Base-by-base conservation (phyloP, 1,140 invertebrate species). In the Ooceraea biroi region DNA sequence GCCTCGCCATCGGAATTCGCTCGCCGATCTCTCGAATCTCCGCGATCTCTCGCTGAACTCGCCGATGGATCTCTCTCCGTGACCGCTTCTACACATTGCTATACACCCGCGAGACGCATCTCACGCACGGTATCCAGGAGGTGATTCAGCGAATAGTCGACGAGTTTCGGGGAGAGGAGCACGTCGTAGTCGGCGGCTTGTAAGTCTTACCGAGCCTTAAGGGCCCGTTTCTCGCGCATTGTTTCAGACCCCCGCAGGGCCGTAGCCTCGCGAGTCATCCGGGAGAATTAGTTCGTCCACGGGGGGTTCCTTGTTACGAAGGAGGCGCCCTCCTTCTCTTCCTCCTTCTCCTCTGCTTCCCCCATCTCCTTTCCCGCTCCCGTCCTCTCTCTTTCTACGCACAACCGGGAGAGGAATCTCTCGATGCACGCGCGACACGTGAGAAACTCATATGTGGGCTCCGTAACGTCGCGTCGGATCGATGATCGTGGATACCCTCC, bases 231-330 rank as follows among this genome's bases (percentile, higher is more conserved):
- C 92, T 93, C 89, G 91, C 91, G 91, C 91, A 94, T 94, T 94
- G 93, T 94, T 94, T 94, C 93, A 94, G 93, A 91, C 91, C 92
- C 93, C 93, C 89, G 92, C 92, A 84, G 92, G 91, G 92, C 91
- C 82, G 74, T 80, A 89, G 90, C 91, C 91, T 90, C 92, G 91
- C 93, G 92, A 94, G 93, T 94, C 93, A 94, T 94, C 90, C 92
- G 92, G 91, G 91, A 89, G 92, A 94, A 94, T 94, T 94, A 94
- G 92, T 92, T 94, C 92, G 91, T 90, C 92, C 92, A 90, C 92
- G 89, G 93, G 93, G 93, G 93, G 93, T 94, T 91, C 91, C 93
- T 94, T 93, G 93, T 94, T 94, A 93, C 91, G 91, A 69, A 72
- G 84, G 86, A 82, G 90, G 89, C 88, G 78, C 83, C 82, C 73